Evolutionary conservation across 2,113 vertebrate species (phyloP).

Genomic region (Peucedramus taeniatus): DNA sequence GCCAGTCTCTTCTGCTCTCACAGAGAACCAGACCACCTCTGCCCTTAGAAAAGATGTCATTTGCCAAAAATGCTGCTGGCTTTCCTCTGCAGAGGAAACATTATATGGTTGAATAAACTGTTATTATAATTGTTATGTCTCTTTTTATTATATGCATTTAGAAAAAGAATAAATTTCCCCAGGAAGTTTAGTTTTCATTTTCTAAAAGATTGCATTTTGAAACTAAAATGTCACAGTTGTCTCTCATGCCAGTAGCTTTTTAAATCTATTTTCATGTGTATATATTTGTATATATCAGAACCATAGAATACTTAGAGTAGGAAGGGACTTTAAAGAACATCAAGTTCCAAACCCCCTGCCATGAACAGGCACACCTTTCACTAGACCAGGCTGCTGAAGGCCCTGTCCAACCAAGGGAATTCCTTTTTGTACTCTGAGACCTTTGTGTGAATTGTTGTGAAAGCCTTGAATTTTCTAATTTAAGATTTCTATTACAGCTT

Average conservation of each 20-base stretch:
- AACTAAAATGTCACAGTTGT: neutral
- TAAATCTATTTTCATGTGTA: neutral
- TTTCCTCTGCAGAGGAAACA: neutral
- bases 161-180: neutral
- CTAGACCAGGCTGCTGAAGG: neutral
- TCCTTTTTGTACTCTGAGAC: neutral
- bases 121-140: neutral
- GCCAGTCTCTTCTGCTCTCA: neutral
- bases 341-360: neutral
- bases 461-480: neutral
- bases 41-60: neutral
- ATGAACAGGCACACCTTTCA: neutral
- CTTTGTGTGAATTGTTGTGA: neutral
- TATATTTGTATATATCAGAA: neutral
- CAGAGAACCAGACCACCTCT: neutral
- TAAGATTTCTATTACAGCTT: neutral
- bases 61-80: neutral
- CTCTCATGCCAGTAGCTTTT: neutral
- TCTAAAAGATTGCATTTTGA: rapidly evolving
- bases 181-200: neutral
- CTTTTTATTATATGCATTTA: neutral
- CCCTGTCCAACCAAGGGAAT: neutral
- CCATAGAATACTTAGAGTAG: neutral
- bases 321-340: neutral
- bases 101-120: neutral